Percentiles rank a stretch among this genome's conserved stretches.
These are phyloP conservation scores for Pan troglodytes DNA, from an alignment of 2,113 vertebrate species.

Conservation along the genomic window DNA sequence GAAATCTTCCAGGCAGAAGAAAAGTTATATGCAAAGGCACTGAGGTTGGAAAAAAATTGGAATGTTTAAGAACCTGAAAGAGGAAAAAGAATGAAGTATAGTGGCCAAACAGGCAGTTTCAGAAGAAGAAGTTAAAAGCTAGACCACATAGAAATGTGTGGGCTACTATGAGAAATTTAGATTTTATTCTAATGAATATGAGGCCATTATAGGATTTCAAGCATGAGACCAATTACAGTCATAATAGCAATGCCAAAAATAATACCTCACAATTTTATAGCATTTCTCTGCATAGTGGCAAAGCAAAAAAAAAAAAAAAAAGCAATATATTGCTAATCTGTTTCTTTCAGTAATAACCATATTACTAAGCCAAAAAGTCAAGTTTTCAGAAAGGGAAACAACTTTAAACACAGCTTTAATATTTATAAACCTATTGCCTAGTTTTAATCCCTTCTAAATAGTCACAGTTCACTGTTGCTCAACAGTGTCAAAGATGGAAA, in stretches of 20 bases:
- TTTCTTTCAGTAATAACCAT: not conserved
- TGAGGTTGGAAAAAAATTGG: not conserved
- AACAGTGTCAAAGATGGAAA: not conserved
- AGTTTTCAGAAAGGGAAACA: not conserved
- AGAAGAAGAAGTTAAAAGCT: not conserved
- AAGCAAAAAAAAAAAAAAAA: not conserved
- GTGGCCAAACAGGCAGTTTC: not conserved
- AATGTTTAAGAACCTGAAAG: not conserved
- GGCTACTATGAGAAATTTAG: not conserved
- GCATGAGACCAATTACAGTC: not conserved
- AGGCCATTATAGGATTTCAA: not conserved
- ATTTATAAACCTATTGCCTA: not conserved
- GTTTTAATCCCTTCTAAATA: not conserved
- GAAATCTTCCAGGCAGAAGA: not conserved
- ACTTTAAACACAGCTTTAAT: not conserved
- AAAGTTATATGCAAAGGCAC: not conserved
- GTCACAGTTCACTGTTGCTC: not conserved
- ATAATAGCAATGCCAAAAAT: not conserved
- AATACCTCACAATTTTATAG: not conserved
- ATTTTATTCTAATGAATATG: not conserved
- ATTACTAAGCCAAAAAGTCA: not conserved
- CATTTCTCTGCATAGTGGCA: not conserved
- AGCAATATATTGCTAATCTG: not conserved
- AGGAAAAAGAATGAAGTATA: not conserved
- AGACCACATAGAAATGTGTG: not conserved